Percentiles rank a stretch among this genome's conserved stretches.
phyloP scores from a whole-genome alignment of 2,113 vertebrate genomes.

The Micronycteris hirsuta region DNA sequence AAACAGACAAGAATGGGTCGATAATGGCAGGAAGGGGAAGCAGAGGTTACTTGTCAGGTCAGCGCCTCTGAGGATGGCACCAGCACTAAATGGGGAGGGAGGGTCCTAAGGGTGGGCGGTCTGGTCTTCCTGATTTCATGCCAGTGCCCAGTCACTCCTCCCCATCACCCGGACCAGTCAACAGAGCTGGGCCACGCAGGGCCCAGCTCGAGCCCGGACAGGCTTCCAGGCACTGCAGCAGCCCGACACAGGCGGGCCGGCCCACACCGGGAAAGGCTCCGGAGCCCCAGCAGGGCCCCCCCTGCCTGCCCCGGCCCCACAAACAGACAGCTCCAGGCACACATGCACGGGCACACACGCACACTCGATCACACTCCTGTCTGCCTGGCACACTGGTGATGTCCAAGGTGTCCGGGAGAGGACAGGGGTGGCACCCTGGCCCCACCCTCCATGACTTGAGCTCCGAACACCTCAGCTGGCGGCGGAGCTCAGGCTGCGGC shows the following conservation, averaged over 20 bases:
- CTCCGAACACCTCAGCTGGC: neutral
- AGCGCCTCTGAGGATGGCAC: neutral
- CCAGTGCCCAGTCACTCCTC: neutral
- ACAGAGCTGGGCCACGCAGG: neutral
- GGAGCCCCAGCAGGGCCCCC: neutral
- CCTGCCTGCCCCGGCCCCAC: neutral
- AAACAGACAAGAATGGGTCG: neutral
- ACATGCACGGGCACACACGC: neutral
- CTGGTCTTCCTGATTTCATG: neutral
- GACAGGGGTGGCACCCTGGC: neutral
- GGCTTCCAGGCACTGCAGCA: conserved; percentile 31
- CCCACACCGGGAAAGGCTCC: neutral
- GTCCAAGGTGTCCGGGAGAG: neutral
- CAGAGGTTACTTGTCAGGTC: neutral
- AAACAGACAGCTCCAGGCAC: neutral
- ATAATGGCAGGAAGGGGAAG: neutral
- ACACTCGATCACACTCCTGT: neutral
- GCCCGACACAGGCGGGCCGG: neutral
- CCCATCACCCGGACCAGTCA: neutral
- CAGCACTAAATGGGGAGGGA: neutral
- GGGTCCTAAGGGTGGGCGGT: neutral
- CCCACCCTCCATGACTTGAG: neutral
- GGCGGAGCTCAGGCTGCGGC: neutral
- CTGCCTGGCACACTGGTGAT: neutral
- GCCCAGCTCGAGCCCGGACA: neutral